Percentiles rank a stretch among this genome's conserved stretches.
These are phyloP conservation scores for Alosa alosa DNA, from an alignment of 2,113 vertebrate genomes.

Conservation along the genomic window DNA sequence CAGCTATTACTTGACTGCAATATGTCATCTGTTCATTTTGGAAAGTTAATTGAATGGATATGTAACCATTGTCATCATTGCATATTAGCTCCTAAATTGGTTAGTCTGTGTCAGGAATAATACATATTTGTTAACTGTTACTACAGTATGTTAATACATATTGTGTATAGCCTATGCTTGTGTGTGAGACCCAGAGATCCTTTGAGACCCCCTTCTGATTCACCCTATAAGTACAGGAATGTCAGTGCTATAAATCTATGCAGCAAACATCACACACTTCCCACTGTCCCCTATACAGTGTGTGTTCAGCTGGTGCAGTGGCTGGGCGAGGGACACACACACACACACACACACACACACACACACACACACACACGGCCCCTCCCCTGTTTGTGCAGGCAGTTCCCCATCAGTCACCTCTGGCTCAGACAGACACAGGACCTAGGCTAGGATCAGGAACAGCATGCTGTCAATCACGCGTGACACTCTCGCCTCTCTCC, in stretches of 20 bases:
- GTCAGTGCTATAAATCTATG: background rate
- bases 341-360: too few species aligned
- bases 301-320: conserved; percentile 17
- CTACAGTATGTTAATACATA: too few species aligned
- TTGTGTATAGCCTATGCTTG: too few species aligned
- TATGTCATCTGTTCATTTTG: too few species aligned
- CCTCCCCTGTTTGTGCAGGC: conserved; percentile 12
- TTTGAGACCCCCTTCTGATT: too few species aligned
- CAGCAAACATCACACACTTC: background rate
- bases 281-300: background rate
- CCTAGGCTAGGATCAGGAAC: background rate
- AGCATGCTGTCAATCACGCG: background rate
- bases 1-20: too few species aligned
- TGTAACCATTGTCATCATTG: too few species aligned
- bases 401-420: background rate
- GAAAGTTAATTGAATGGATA: too few species aligned
- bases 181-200: too few species aligned
- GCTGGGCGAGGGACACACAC: background rate
- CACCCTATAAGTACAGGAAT: background rate
- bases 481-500: background rate
- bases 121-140: too few species aligned
- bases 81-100: too few species aligned
- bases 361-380: background rate
- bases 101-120: too few species aligned
- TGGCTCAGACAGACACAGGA: background rate